phyloP scores from a whole-genome alignment of 2,113 vertebrate genomes.

The Aix galericulata region DNA sequence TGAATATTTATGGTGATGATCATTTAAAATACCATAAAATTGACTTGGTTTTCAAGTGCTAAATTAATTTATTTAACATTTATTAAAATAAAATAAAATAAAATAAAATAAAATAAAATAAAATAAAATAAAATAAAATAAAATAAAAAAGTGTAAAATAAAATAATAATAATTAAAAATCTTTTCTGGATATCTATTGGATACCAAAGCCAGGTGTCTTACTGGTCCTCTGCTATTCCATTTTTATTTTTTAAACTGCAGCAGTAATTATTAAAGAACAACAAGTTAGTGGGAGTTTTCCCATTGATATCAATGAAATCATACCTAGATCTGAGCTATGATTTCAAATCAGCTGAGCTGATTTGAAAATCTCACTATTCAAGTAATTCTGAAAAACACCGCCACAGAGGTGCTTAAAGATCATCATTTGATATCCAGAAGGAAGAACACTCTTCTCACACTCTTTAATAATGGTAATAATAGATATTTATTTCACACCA shows the following conservation, averaged over 20 bases:
- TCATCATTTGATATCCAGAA: background rate
- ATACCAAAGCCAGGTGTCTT: background rate
- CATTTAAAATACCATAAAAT: background rate
- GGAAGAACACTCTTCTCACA: background rate
- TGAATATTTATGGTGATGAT: background rate
- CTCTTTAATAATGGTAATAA: background rate
- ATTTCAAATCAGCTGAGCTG: too few relatives aligned
- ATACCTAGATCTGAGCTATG: background rate
- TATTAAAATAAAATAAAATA: background rate
- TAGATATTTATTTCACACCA: background rate
- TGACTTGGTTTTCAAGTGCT: background rate
- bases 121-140: background rate
- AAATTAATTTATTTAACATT: background rate
- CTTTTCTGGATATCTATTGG: background rate
- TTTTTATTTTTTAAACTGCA: background rate
- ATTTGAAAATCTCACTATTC: slow-evolving; percentile 6
- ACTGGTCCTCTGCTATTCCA: background rate
- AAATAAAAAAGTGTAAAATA: background rate
- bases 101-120: background rate
- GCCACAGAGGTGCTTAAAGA: background rate
- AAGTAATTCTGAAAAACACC: background rate
- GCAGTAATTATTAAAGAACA: background rate
- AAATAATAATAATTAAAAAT: background rate
- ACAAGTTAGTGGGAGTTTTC: background rate
- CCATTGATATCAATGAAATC: background rate